These are phyloP conservation scores for Zeuzera pyrina DNA, from an alignment of 2,888 invertebrate species.

Conservation along the genomic window DNA sequence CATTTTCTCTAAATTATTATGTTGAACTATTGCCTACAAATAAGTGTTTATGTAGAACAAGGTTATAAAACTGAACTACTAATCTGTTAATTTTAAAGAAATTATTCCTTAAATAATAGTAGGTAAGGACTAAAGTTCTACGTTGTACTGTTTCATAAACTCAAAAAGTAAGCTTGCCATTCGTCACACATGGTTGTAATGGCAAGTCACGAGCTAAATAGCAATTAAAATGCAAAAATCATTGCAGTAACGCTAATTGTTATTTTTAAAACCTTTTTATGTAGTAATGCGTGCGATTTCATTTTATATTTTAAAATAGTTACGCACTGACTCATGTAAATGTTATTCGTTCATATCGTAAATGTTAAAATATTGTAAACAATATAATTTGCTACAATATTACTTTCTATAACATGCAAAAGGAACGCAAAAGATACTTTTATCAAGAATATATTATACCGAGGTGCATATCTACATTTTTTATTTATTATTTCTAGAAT, in stretches of 20 bases:
- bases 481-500: no score
- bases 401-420: no score
- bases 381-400: no score
- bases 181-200: slow-evolving; percentile 10
- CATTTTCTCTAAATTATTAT: slow-evolving; percentile 22
- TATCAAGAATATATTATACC: no score
- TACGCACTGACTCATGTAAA: no score
- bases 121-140: slow-evolving; percentile 2
- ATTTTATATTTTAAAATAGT: no score
- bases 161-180: neutral
- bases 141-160: neutral
- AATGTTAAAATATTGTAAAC: no score
- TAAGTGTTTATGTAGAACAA: slow-evolving; percentile 26
- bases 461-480: no score
- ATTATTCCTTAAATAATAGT: slow-evolving; percentile 2
- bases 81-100: neutral
- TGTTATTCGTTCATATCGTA: no score
- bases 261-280: neutral
- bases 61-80: slow-evolving; percentile 22
- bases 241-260: slow-evolving; percentile 4
- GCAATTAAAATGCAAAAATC: slow-evolving; percentile 11
- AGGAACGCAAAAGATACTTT: no score
- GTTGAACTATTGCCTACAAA: slow-evolving; percentile 15
- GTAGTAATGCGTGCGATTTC: no score
- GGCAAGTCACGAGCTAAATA: slow-evolving; percentile 15